phyloP scores from a whole-genome alignment of 2,888 invertebrate species.

The Eudemis profundana region DNA sequence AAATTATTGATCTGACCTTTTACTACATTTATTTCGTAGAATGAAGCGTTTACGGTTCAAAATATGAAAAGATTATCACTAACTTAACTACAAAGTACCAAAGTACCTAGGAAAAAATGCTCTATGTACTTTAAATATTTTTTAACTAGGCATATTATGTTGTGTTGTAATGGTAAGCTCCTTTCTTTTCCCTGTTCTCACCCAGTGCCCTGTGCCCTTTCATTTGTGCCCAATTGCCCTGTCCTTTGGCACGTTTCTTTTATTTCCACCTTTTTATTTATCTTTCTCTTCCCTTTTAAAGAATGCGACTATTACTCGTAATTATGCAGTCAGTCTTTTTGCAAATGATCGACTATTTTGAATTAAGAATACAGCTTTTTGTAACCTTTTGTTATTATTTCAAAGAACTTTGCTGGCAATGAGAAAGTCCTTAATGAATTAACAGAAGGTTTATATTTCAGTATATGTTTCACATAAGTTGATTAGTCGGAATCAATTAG shows the following conservation, averaged over 20 bases:
- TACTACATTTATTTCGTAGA: no score
- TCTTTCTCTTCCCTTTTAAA: constrained; percentile 64
- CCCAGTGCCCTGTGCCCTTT: constrained; percentile 69
- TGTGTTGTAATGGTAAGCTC: constrained; percentile 4
- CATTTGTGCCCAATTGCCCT: constrained; percentile 79
- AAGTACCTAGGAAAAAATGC: no score
- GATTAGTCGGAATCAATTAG: constrained; percentile 3
- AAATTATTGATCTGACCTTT: no score
- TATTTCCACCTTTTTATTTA: constrained; percentile 64
- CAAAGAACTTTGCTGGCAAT: not conserved
- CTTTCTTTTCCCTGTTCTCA: constrained; percentile 71
- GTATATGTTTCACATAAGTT: not conserved
- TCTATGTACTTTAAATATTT: no score
- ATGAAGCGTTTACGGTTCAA: no score
- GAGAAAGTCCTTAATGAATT: not conserved
- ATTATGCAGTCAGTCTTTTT: constrained; percentile 58
- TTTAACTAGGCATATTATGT: no score
- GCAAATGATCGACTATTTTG: constrained; percentile 48
- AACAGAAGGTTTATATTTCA: not conserved
- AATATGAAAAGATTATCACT: no score
- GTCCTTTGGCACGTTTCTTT: constrained; percentile 81
- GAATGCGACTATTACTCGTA: constrained; percentile 58
- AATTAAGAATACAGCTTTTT: constrained; percentile 51
- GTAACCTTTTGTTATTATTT: constrained; percentile 6
- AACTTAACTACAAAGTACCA: not conserved